Percentiles rank a stretch among this genome's conserved stretches.
phyloP scores from a whole-genome alignment of 2,113 vertebrate genomes.

The Natator depressus region DNA sequence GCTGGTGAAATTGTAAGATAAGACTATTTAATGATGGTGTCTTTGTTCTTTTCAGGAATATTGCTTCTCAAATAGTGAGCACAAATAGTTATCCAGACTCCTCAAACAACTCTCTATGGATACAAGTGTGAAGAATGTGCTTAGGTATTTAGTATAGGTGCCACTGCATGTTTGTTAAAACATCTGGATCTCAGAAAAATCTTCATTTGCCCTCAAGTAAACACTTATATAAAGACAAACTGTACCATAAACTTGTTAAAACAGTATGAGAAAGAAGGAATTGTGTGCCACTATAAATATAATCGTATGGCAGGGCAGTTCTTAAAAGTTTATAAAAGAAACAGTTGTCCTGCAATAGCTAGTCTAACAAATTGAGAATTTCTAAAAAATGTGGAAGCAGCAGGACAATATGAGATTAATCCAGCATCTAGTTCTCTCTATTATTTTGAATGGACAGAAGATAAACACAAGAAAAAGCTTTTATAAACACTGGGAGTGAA shows the following conservation, averaged over 20 bases:
- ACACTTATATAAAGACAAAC: slow-evolving; percentile 37
- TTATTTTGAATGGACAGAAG: not conserved
- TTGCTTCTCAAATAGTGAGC: not conserved
- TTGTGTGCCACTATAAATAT: not conserved
- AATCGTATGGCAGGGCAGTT: not conserved
- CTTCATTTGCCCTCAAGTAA: slow-evolving; percentile 46
- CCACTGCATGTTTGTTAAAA: slow-evolving; percentile 45
- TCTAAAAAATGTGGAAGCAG: not conserved
- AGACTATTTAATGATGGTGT: slow-evolving; percentile 19
- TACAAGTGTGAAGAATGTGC: slow-evolving; percentile 63
- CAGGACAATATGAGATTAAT: not conserved
- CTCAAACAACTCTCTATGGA: slow-evolving; percentile 62
- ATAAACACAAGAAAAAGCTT: not conserved
- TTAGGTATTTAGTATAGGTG: slow-evolving; percentile 38
- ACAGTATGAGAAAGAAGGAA: not conserved
- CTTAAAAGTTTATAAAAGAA: not conserved
- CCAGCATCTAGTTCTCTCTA: not conserved
- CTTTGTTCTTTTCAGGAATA: slow-evolving; percentile 54
- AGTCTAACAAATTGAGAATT: not conserved
- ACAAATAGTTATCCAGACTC: slow-evolving; percentile 57
- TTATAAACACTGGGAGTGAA: not conserved
- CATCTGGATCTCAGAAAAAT: slow-evolving; percentile 54
- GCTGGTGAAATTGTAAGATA: slow-evolving; percentile 18
- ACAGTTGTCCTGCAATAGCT: not conserved
- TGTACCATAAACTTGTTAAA: not conserved